Percentiles rank a stretch among this genome's conserved stretches.
phyloP scores from a whole-genome alignment of 2,113 vertebrate species.

The Cynocephalus volans region DNA sequence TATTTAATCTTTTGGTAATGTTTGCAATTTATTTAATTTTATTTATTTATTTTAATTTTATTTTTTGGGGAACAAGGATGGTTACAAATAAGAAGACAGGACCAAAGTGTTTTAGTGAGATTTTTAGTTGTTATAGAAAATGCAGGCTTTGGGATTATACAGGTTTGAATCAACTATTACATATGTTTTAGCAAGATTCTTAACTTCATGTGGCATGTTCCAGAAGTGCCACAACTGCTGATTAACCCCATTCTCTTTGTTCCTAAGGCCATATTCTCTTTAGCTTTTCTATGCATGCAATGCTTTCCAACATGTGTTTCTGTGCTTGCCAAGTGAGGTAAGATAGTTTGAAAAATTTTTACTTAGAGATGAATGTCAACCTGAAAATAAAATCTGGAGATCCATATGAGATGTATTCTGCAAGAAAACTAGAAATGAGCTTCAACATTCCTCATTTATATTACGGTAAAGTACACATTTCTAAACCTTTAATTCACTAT shows the following conservation, averaged over 20 bases:
- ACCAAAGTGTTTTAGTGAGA: neutral
- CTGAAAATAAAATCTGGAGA: neutral
- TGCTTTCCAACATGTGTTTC: neutral
- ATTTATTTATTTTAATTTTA: neutral
- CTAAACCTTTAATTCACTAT: slow-evolving; percentile 33
- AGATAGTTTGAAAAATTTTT: neutral
- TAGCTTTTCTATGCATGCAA: neutral
- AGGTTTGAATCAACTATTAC: neutral
- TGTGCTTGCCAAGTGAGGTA: neutral
- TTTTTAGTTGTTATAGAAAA: neutral
- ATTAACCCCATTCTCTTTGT: neutral
- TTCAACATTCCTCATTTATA: neutral
- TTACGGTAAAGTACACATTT: neutral
- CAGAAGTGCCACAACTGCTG: neutral
- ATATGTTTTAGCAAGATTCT: neutral
- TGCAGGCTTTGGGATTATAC: neutral
- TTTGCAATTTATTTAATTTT: neutral
- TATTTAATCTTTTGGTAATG: neutral
- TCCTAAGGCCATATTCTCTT: neutral
- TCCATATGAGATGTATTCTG: neutral
- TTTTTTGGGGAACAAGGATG: neutral
- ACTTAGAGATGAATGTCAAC: neutral
- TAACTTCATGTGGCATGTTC: neutral
- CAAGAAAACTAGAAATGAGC: neutral
- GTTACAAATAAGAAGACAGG: neutral